Evolutionary conservation across 1,140 invertebrate genomes (phyloP), one percentile per base, ranked within the genome.

Genomic region (Heterodera schachtii): DNA sequence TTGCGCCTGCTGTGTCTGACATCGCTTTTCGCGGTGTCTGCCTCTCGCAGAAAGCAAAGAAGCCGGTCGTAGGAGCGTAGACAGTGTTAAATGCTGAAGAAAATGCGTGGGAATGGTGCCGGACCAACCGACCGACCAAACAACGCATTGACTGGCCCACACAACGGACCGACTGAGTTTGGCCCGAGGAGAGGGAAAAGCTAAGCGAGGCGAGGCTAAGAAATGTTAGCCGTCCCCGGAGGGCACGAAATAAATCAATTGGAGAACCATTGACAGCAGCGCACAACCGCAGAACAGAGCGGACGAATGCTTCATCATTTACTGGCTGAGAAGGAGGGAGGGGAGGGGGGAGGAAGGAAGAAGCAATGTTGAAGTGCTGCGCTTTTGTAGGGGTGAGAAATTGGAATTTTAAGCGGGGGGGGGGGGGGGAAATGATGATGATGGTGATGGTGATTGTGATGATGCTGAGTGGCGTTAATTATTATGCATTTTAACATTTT

Each of bases 241-340:
- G 57, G 57, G 57, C 57, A 64, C 13, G 57, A 64, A 64, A 64
- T 64, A 64, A 64, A 64, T 64, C 57, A 64, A 64, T 64, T 64
- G 57, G 19, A 64, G 57, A 52, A 64, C 57, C 57, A 64, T 64
- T 64, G 57, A 64, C 57, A 64, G 57, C 57, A 31, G 31, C 31
- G 31, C 31, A 31, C 31, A 31, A 31, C 31, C 31, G 31, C 31
- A 31, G 31, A 31, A 31, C 31, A 64, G 13, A 64, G 16, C 57
- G 16, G 4, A 64, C 57, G 57, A 64, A 13, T 19, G 57, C 57
- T 64, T 64, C 57, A 64, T 64, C 57, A 64, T 64, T 64, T 64
- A 19, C 57, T 19, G 11, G 57, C 57, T 5, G 57, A 5, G 16
- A 19, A 13, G 16, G 57, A 64, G 57, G 49, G 11, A 11, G 49